phyloP scores from a whole-genome alignment of 2,113 vertebrate species.

The Anguilla japonica region DNA sequence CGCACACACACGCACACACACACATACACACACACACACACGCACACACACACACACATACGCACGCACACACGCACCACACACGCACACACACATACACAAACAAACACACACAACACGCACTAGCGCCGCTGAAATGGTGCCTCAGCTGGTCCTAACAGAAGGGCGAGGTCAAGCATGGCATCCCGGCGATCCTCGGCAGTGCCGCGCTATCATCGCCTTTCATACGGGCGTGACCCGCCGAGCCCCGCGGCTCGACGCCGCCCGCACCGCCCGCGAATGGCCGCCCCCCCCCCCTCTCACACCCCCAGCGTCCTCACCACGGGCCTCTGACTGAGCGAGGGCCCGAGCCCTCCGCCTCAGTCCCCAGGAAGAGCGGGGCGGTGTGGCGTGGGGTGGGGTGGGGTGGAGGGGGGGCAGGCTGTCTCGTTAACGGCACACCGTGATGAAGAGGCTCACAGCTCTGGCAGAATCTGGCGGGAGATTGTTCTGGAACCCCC shows the following conservation, averaged over 20 bases:
- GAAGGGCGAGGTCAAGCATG: not conserved
- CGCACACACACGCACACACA: too few species aligned
- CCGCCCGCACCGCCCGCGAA: not conserved
- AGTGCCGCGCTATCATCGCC: not conserved
- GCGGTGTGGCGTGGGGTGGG: constrained; percentile 26
- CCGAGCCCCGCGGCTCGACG: too few species aligned
- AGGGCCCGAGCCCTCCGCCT: not conserved
- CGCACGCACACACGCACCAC: too few species aligned
- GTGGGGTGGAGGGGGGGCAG: constrained; percentile 33
- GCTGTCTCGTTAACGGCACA: constrained; percentile 83
- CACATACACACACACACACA: too few species aligned
- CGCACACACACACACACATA: too few species aligned
- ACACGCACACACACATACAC: too few species aligned
- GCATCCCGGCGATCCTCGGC: not conserved
- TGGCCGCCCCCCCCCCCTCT: not conserved
- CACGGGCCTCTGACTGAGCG: not conserved
- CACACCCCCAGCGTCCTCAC: not conserved
- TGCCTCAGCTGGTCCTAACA: not conserved
- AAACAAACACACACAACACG: too few species aligned
- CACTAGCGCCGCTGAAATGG: not conserved
- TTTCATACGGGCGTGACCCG: not conserved
- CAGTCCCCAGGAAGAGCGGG: constrained; percentile 26
- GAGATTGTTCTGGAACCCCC: constrained; percentile 80
- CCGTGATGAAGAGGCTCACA: constrained; percentile 85
- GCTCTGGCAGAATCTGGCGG: constrained; percentile 71